Base-by-base conservation (phyloP, 1,140 invertebrate genomes). In the Mesaphorura yosii region DNA sequence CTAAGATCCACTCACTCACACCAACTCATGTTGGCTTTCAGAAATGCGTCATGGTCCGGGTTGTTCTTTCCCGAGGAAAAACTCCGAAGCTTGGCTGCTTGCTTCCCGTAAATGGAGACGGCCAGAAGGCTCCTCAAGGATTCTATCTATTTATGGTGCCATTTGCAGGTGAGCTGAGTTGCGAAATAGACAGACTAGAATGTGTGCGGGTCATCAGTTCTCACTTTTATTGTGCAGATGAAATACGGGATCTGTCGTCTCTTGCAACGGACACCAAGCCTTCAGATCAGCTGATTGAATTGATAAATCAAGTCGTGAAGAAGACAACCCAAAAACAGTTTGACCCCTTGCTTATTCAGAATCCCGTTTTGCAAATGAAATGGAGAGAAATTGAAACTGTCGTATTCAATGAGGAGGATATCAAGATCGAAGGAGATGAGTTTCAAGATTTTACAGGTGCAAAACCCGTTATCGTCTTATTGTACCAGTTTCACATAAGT, bases 271-370 rank as follows among this genome's bases (percentile, higher is more conserved):
- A n/a, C n/a, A n/a, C n/a, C n/a, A n/a, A n/a, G n/a, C n/a, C 52
- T 4, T 4, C 52, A 39, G 19, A 23, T 20, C 40, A 48, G 28
- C 14, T 60, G 17, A 41, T 52, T 0, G 37, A 46, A 15, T 2
- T 53, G 3, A 53, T 61, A 49, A 50, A 58, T 23, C 42, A 52
- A 29, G n/a, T 58, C 17, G 45, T 61, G 0, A 55, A 58, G 25
- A 61, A 61, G 23, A 22, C 53, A 1, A 61, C 55, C 6, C 46
- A 58, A 3, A 55, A 49, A 19, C 40, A 23, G 2, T 58, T 61
- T 25, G 52, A 49, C 22, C 19, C 53, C 5, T 12, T 44, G 1
- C 23, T 38, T 14, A 44, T 54, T 14, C 22, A 55, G 14, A 55
- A 58, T 45, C 59, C 59, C 15, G 26, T 29, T 17, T 17, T 61